These are phyloP conservation scores for Erythrocebus patas DNA, from an alignment of 2,113 vertebrate genomes.

Conservation along the genomic window DNA sequence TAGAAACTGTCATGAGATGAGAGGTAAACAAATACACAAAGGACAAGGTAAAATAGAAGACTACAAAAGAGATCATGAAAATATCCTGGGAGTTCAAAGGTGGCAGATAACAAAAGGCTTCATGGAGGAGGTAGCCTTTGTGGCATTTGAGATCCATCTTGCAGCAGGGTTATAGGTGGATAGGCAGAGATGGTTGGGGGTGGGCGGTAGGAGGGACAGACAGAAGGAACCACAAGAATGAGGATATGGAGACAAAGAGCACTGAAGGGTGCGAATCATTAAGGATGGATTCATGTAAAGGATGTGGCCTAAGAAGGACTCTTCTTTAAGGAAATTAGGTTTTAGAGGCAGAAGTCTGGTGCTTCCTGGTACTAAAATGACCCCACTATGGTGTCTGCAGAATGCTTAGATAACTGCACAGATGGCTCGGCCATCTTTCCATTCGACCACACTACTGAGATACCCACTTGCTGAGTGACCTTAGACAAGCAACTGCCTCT, in stretches of 20 bases:
- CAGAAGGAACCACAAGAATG: background rate
- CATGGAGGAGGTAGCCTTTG: fast-evolving
- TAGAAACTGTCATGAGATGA: background rate
- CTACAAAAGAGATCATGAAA: background rate
- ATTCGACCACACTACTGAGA: too few species aligned
- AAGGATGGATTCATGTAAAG: background rate
- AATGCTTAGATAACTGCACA: background rate
- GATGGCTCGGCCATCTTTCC: background rate
- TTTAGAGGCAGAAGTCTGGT: background rate
- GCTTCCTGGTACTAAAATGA: fast-evolving
- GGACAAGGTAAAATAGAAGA: background rate
- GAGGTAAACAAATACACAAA: background rate
- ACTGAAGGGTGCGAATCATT: background rate
- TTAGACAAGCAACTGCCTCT: background rate
- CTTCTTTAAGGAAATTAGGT: background rate
- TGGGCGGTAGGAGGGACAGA: too few species aligned
- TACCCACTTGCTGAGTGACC: background rate
- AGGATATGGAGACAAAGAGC: background rate
- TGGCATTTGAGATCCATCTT: background rate
- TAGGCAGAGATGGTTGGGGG: background rate
- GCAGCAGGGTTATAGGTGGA: too few species aligned
- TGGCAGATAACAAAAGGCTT: background rate
- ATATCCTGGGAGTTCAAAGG: background rate
- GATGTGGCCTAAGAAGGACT: background rate
- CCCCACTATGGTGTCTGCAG: background rate